Evolutionary conservation across 2,113 vertebrate genomes (phyloP), one percentile per base, ranked within the genome.

Genomic region (Meriones unguiculatus): DNA sequence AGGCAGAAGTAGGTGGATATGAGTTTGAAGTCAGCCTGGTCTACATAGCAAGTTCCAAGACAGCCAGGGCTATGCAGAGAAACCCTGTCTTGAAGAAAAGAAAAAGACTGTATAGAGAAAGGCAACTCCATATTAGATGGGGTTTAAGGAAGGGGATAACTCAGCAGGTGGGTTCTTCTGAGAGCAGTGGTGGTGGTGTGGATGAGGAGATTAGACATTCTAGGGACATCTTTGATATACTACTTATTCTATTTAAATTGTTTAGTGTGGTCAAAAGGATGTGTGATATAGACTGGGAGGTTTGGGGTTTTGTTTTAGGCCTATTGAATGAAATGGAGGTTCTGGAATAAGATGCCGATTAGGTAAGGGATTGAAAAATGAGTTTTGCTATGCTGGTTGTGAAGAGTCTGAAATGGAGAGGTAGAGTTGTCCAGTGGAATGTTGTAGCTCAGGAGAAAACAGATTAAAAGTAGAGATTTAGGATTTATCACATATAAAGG

Each of bases 401-500:
- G 75, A 94, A 87, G 38, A 82, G 84, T 93, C 24, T 90, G 75
- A 90, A 85, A 90, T 70, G 70, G 65, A 35, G 35, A 81, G 62
- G 54, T 89, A 17, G 62, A 64, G n/a, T 46, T 94, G 81, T n/a
- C 62, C 67, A 87, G 28, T 46, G 76, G 75, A 38, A 86, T 69
- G 17, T 87, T 95, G n/a, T 72, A 92, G 81, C 15, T 88, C 59
- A 80, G 76, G 30, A 92, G 86, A 82, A 89, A 92, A 72, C 59
- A 38, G 28, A 22, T 88, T 87, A 82, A 67, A 93, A 93, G 77
- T 22, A 95, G 59, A 92, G 24, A 80, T 65, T 78, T 85, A 38
- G 86, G 89, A 78, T 69, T 85, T 35, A 57, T 84, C 10, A 54
- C 14, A 17, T 75, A 35, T 2, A 77, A 32, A 82, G 59, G 50